phyloP scores from a whole-genome alignment of 1,140 invertebrate genomes.

The Wasmannia auropunctata region DNA sequence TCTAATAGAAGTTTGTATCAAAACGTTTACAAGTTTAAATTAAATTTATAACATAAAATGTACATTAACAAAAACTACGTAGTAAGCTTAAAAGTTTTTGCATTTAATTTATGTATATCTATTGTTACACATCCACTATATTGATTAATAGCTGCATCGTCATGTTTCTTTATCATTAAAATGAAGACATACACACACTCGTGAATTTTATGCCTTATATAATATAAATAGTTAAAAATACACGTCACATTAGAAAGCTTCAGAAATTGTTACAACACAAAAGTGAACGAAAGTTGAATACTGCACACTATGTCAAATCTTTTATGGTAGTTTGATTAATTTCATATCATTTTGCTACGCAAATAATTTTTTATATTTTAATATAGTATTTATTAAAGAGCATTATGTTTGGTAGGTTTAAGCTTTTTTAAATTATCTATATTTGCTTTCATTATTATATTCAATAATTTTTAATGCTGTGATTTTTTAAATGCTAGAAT shows the following conservation, averaged over 20 bases:
- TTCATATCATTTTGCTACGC: not conserved
- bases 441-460: not conserved
- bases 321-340: not conserved
- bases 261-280: not conserved
- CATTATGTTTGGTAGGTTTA: not conserved
- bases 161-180: not conserved
- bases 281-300: not conserved
- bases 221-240: not conserved
- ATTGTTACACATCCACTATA: not conserved
- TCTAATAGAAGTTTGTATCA: not conserved
- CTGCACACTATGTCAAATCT: not conserved
- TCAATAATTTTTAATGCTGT: not conserved
- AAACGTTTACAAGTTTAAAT: not conserved
- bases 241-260: not conserved
- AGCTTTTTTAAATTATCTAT: not conserved
- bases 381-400: not conserved
- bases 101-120: not conserved
- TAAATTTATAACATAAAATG: not conserved
- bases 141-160: not conserved
- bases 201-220: not conserved
- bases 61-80: not conserved
- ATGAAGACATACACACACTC: not conserved
- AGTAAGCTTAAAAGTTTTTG: not conserved
- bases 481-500: not conserved
- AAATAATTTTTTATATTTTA: not conserved